These are phyloP conservation scores for Threskiornis aethiopicus DNA, from an alignment of 2,797 vertebrate genomes.

Conservation along the genomic window DNA sequence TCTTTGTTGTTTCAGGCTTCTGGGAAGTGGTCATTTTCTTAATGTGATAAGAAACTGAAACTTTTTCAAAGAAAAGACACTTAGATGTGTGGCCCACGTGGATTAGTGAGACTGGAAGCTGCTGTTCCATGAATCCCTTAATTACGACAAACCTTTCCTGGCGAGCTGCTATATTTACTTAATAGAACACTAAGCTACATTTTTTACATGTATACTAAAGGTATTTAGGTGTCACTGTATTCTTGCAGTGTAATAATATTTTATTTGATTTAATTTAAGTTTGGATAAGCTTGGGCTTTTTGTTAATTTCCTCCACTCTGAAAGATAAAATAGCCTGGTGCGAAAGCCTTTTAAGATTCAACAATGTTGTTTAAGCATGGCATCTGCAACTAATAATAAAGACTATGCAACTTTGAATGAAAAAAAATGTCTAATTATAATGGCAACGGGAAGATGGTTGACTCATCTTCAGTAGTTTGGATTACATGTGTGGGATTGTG, in stretches of 20 bases:
- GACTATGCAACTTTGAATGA: conserved; percentile 15
- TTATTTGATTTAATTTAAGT: conserved; percentile 10
- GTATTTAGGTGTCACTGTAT: not conserved
- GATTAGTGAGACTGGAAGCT: conserved; percentile 19
- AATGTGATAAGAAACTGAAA: conserved; percentile 59
- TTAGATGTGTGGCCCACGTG: not conserved
- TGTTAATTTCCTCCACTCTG: conserved; percentile 20
- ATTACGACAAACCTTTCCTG: not conserved
- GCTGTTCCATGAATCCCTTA: not conserved
- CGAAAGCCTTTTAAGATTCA: conserved; percentile 53
- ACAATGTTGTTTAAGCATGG: not conserved
- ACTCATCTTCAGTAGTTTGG: conserved; percentile 75
- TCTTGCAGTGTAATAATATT: not conserved
- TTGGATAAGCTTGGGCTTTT: not conserved
- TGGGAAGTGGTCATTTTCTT: conserved; percentile 52
- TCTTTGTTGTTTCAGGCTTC: conserved; percentile 67
- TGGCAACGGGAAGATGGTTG: conserved; percentile 59
- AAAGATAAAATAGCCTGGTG: not conserved
- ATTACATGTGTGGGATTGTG: conserved; percentile 79
- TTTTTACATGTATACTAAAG: not conserved
- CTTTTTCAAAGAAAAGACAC: conserved; percentile 55
- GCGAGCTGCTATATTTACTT: not conserved
- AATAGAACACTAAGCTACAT: not conserved
- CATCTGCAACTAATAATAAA: conserved; percentile 61
- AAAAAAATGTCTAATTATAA: conserved; percentile 53